Base-by-base conservation (phyloP, 2,113 vertebrate species). In the Festucalex cinctus region DNA sequence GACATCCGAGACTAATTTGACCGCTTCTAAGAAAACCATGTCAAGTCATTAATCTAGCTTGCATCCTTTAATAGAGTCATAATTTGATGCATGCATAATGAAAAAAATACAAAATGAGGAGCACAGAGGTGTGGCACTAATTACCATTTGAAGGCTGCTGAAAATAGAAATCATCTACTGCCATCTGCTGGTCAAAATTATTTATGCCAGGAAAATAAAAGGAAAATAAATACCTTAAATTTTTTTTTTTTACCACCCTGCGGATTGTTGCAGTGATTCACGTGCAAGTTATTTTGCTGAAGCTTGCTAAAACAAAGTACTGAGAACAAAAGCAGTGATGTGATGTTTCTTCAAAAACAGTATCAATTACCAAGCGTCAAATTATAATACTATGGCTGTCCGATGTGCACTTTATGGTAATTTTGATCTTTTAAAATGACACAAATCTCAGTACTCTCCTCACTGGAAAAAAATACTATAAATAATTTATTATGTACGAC, bases 141-240 rank as follows among this genome's bases (percentile, higher is more conserved):
- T 24, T 65, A 60, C 67, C 62, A 72, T 39, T 69, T 58, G 60
- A 64, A 68, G 17, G 35, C 54, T 22, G 9, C 44, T 66, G 57
- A 43, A 74, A 75, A 79, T 41, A 20, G 26, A 91, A 76, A 88
- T 83, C 74, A 65, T 87, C 65, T 90, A 89, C 85, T 91, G 91
- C 90, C 91, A 90, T 78, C 91, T 89, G 69, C 78, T 90, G 92
- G 90, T 63, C 41, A 66, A 7, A 58, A 6, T n/a, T 22, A 60
- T 26, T 65, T 43, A 49, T 14, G 53, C 37, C 26, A 41, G 2
- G 5, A 46, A 66, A 28, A 26, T 57, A 35, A 35, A 26, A 35
- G 26, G 9, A 9, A 58, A 58, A 61, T 13, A 41, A 37, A 61
- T 13, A 39, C 36, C n/a, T 16, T 22, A 41, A 37, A 7, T 41